Percentiles rank a stretch among this genome's conserved stretches.
These are phyloP conservation scores for Axis porcinus DNA, from an alignment of 2,113 vertebrate species.

Conservation along the genomic window DNA sequence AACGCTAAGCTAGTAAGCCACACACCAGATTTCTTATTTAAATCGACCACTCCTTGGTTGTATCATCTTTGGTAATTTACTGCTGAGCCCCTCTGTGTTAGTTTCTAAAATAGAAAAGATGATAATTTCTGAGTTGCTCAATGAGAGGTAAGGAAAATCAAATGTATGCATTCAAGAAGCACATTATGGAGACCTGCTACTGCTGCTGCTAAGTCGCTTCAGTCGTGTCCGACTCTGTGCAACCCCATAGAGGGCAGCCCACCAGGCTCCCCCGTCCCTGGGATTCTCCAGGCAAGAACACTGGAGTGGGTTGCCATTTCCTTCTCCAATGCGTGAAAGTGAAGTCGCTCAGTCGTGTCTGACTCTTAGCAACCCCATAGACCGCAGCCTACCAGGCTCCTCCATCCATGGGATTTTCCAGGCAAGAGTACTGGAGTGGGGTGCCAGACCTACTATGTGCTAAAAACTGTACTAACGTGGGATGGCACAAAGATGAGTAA, in stretches of 20 bases:
- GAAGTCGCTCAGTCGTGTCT: too few relatives aligned
- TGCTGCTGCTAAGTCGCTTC: too few relatives aligned
- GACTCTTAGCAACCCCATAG: too few relatives aligned
- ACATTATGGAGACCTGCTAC: not conserved
- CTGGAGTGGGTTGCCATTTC: too few relatives aligned
- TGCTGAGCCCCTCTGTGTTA: not conserved
- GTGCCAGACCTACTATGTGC: not conserved
- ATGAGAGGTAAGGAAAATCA: not conserved
- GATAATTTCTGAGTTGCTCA: not conserved
- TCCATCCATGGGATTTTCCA: too few relatives aligned
- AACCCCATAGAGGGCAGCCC: too few relatives aligned
- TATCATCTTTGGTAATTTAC: not conserved
- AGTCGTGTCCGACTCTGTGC: too few relatives aligned
- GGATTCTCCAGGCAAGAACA: too few relatives aligned
- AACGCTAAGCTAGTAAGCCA: not conserved
- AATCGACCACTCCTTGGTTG: not conserved
- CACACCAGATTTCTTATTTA: not conserved
- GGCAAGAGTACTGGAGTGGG: too few relatives aligned
- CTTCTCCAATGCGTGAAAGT: too few relatives aligned
- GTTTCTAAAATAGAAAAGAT: conserved; percentile 20
- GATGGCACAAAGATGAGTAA: not conserved
- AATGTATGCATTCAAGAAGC: not conserved
- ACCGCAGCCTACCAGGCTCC: too few relatives aligned
- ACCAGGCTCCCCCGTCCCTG: too few relatives aligned
- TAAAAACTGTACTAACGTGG: not conserved